Conservation (phyloP, 2,113 vertebrate species). For the Pituophis catenifer region DNA sequence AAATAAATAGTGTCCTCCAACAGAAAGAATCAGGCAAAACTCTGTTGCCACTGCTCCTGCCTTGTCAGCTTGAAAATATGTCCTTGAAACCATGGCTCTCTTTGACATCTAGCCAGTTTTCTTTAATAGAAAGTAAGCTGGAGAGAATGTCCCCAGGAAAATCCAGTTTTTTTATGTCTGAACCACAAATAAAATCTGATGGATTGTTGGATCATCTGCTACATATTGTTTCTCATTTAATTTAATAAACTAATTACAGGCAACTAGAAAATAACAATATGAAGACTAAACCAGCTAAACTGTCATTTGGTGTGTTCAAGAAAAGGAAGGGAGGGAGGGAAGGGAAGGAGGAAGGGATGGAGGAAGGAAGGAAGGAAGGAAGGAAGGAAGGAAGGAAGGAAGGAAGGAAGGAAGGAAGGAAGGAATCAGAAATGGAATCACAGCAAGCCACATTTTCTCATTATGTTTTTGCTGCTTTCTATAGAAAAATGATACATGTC, state of each 20-base stretch:
- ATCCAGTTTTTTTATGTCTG: not conserved
- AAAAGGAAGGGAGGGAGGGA: not conserved
- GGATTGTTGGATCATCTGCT: not conserved
- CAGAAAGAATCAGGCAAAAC: not conserved
- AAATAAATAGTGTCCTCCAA: not conserved
- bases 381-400: too few relatives aligned
- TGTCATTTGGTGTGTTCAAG: not conserved
- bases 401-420: too few relatives aligned
- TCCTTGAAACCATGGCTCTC: not conserved
- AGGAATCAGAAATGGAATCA: not conserved
- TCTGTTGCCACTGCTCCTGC: not conserved
- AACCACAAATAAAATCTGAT: not conserved
- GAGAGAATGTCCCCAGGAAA: not conserved
- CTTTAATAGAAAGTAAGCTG: not conserved
- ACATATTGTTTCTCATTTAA: not conserved
- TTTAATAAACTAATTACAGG: not conserved
- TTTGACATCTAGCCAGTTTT: not conserved
- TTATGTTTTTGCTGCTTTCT: not conserved
- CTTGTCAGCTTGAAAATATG: not conserved
- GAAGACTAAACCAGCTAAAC: not conserved
- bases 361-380: too few relatives aligned
- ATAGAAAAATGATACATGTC: not conserved
- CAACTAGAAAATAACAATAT: not conserved
- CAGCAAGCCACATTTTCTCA: rapidly evolving
- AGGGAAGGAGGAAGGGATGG: too few relatives aligned